Conservation (phyloP, 2,888 invertebrate genomes). For the Melieria omissa region DNA sequence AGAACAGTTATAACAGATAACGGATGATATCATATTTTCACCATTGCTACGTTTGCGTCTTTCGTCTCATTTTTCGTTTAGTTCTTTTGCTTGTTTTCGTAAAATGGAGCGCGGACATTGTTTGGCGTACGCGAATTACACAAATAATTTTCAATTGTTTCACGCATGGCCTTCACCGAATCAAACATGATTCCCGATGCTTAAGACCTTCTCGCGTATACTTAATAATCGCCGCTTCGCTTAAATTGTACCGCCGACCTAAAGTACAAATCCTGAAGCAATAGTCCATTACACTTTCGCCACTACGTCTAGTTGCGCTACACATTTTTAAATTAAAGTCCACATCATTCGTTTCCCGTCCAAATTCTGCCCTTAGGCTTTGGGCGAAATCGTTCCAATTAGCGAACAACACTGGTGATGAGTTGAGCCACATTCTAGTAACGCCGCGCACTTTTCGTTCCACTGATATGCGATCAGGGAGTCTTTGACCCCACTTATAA, state of each 20-base stretch:
- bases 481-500: slow-evolving; percentile 23
- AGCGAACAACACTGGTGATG: slow-evolving; percentile 2
- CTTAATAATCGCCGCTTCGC: slow-evolving; percentile 18
- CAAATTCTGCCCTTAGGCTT: slow-evolving; percentile 21
- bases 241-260: slow-evolving; percentile 9
- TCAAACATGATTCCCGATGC: slow-evolving; percentile 17
- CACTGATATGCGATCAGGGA: slow-evolving; percentile 25
- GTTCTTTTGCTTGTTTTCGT: slow-evolving; percentile 2
- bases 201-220: slow-evolving; percentile 19
- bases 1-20: slow-evolving; percentile 33
- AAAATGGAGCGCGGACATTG: too few species aligned
- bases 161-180: slow-evolving; percentile 17
- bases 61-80: slow-evolving; percentile 10
- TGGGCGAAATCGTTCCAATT: slow-evolving; percentile 16
- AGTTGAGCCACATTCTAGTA: slow-evolving; percentile 25
- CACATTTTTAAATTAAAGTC: slow-evolving; percentile 19
- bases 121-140: too few species aligned
- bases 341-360: slow-evolving; percentile 10
- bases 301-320: slow-evolving; percentile 6
- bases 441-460: slow-evolving; percentile 24
- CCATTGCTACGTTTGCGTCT: neutral
- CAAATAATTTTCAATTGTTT: slow-evolving; percentile 9
- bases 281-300: slow-evolving; percentile 28
- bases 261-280: slow-evolving; percentile 23
- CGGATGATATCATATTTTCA: neutral